Percentiles rank a stretch among this genome's conserved stretches.
phyloP scores from a whole-genome alignment of 2,113 vertebrate species.

The Uria lomvia region DNA sequence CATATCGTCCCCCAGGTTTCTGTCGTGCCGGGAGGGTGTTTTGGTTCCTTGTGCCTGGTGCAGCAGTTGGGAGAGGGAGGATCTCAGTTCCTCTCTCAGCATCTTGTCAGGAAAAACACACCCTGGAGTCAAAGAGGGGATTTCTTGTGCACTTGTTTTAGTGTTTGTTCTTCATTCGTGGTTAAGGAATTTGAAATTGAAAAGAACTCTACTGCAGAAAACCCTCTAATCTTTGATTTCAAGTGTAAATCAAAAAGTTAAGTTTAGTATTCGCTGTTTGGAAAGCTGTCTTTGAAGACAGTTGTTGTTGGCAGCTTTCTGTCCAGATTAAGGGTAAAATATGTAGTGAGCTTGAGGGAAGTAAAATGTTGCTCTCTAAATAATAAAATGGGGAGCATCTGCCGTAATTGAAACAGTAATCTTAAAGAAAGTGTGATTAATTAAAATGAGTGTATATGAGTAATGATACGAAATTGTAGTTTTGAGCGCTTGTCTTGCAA shows the following conservation, averaged over 20 bases:
- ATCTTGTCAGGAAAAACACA: fast-evolving
- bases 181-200: neutral
- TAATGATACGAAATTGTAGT: neutral
- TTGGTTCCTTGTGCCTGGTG: neutral
- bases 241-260: neutral
- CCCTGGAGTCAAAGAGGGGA: neutral
- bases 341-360: neutral
- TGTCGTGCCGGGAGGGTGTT: neutral
- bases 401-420: neutral
- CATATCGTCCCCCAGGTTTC: fast-evolving
- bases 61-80: neutral
- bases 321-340: neutral
- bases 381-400: neutral
- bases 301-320: neutral
- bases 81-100: neutral
- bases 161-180: neutral
- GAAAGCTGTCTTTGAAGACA: neutral
- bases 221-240: neutral
- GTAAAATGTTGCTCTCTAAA: neutral
- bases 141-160: neutral
- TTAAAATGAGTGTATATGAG: neutral
- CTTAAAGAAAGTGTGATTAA: neutral
- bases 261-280: neutral
- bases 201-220: neutral
- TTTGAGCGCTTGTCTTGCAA: neutral